Conservation (phyloP, 2,888 invertebrate species). For the Napeogenes sylphis region DNA sequence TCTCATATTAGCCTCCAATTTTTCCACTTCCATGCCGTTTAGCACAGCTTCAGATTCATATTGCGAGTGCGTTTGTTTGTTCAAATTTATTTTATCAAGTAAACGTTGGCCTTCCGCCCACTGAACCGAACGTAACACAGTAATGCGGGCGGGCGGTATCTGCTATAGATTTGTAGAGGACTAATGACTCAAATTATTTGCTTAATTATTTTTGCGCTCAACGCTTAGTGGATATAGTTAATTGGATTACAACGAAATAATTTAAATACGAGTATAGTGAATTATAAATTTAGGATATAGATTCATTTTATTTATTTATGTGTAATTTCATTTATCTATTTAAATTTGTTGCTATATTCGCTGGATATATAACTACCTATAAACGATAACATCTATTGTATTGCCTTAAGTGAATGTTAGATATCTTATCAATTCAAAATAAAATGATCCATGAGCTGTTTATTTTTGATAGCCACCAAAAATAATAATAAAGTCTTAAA, state of each 20-base stretch:
- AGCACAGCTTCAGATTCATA: conserved; percentile 74
- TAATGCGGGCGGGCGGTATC: conserved; percentile 55
- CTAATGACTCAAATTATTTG: conserved; percentile 69
- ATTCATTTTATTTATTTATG: no score
- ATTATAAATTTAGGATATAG: conserved; percentile 6
- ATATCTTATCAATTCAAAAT: no score
- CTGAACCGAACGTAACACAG: conserved; percentile 60
- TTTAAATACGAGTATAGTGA: conserved; percentile 19
- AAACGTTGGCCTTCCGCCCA: conserved; percentile 70
- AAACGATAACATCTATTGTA: no score
- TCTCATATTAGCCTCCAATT: conserved; percentile 71
- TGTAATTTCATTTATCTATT: no score
- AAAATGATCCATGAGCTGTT: no score
- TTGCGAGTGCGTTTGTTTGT: conserved; percentile 75
- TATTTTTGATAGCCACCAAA: no score
- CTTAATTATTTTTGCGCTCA: conserved; percentile 61
- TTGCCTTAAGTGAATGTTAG: no score
- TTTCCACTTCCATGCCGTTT: conserved; percentile 74
- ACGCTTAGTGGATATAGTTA: conserved; percentile 44
- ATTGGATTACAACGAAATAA: conserved; percentile 31
- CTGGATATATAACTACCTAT: no score
- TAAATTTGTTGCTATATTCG: no score
- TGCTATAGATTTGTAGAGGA: conserved; percentile 50
- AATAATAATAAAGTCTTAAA: no score
- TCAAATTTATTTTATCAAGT: conserved; percentile 77